phyloP scores from a whole-genome alignment of 2,113 vertebrate genomes.

The Machaerirhynchus nigripectus region DNA sequence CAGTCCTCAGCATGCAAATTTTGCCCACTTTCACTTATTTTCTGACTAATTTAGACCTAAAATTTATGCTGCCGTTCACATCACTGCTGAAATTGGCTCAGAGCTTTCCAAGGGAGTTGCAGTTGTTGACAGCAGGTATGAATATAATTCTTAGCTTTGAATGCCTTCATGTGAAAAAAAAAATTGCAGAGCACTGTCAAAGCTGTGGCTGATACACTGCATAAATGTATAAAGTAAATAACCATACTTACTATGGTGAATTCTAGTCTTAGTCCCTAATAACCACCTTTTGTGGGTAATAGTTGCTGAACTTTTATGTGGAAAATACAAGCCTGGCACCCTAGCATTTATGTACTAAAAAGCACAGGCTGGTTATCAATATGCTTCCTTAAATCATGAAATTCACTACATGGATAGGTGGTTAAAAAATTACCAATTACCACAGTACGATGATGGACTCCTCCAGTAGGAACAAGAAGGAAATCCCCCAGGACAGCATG shows the following conservation, averaged over 20 bases:
- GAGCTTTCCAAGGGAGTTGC: conserved; percentile 66
- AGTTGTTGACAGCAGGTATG: conserved; percentile 68
- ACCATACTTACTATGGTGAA: conserved; percentile 62
- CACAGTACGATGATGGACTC: background rate
- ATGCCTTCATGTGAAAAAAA: conserved; percentile 55
- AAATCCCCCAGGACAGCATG: background rate
- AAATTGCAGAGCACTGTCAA: conserved; percentile 68
- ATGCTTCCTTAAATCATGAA: conserved; percentile 20
- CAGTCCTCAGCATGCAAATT: conserved; percentile 57
- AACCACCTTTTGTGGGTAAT: conserved; percentile 58
- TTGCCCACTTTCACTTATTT: conserved; percentile 56
- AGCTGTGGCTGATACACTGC: conserved; percentile 65
- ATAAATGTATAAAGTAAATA: conserved; percentile 70
- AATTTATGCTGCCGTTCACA: conserved; percentile 58
- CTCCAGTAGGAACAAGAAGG: background rate
- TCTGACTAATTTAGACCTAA: conserved; percentile 65
- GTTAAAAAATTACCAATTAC: conserved; percentile 34
- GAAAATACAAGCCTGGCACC: conserved; percentile 58
- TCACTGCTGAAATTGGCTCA: conserved; percentile 62
- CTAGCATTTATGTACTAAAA: conserved; percentile 53
- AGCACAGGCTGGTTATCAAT: conserved; percentile 50
- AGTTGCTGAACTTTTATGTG: conserved; percentile 59
- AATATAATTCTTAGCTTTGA: conserved; percentile 67
- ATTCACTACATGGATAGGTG: background rate
- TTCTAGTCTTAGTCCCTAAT: conserved; percentile 67